phyloP scores from a whole-genome alignment of 2,888 invertebrate genomes.

The Tubiluchus corallicola region DNA sequence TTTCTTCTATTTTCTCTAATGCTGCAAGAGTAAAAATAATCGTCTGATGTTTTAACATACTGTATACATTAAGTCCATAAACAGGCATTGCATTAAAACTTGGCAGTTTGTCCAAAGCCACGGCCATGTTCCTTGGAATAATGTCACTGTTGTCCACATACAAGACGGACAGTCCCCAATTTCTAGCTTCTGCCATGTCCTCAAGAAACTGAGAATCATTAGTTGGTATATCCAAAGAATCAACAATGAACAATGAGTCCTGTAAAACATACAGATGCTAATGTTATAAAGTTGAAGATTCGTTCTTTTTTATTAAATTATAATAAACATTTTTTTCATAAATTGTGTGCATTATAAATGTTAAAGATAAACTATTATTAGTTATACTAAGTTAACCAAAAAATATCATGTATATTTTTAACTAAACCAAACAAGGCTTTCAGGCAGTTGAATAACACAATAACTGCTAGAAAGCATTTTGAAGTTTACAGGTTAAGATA shows the following conservation, averaged over 20 bases:
- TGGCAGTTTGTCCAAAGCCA: slow-evolving; percentile 54
- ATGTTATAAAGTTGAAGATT: no score
- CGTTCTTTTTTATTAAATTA: no score
- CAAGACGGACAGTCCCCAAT: slow-evolving; percentile 90
- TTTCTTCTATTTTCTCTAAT: slow-evolving; percentile 26
- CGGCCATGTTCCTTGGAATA: slow-evolving; percentile 68
- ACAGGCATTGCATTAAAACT: slow-evolving; percentile 86
- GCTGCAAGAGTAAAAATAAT: slow-evolving; percentile 27
- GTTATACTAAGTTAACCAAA: no score
- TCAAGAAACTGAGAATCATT: slow-evolving; percentile 55
- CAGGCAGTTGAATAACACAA: no score
- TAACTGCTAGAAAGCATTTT: no score
- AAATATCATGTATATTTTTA: no score
- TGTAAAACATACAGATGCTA: no score
- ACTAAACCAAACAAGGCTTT: no score
- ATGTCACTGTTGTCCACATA: slow-evolving; percentile 75
- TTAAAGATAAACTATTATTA: no score
- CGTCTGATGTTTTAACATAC: slow-evolving; percentile 30
- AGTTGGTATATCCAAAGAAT: slow-evolving; percentile 62
- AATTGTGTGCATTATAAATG: no score
- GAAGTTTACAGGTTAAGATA: no score
- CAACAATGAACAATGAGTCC: slow-evolving; percentile 81
- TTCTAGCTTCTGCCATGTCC: slow-evolving; percentile 57
- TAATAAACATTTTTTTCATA: no score
- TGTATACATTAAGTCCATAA: slow-evolving; percentile 42